phyloP scores from a whole-genome alignment of 2,113 vertebrate genomes.

The Semnopithecus entellus region DNA sequence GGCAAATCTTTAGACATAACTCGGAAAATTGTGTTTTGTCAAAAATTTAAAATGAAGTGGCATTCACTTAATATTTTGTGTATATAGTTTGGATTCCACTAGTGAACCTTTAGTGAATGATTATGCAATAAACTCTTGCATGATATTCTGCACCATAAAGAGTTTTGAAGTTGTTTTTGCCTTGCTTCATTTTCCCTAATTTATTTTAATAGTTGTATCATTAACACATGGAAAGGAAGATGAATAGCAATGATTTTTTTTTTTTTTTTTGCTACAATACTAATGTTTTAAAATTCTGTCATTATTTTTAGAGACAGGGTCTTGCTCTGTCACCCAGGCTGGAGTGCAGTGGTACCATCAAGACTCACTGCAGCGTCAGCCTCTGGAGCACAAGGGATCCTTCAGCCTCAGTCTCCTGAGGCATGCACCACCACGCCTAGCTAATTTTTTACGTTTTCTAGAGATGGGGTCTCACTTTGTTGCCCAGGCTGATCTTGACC shows the following conservation, averaged over 20 bases:
- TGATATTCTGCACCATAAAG: background rate
- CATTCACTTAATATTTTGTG: background rate
- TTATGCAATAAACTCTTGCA: background rate
- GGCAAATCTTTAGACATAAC: background rate
- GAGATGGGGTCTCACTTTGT: no score
- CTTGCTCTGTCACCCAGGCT: no score
- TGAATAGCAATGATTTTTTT: background rate
- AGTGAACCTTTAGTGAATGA: background rate
- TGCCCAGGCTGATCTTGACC: no score
- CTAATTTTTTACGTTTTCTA: no score
- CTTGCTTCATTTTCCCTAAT: background rate
- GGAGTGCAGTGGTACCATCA: no score
- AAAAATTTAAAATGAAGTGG: background rate
- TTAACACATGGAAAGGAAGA: background rate
- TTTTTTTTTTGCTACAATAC: background rate
- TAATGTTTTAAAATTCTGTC: no score
- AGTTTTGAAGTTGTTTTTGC: background rate
- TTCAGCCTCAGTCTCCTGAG: no score
- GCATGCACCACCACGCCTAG: no score
- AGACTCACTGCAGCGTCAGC: no score
- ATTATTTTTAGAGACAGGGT: no score
- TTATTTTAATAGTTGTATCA: constrained; percentile 14
- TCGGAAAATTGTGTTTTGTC: background rate
- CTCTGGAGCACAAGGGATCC: no score
- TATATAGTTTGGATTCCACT: background rate